Evolutionary conservation across 1,140 invertebrate species (phyloP).

Genomic region (Drosophila azteca): DNA sequence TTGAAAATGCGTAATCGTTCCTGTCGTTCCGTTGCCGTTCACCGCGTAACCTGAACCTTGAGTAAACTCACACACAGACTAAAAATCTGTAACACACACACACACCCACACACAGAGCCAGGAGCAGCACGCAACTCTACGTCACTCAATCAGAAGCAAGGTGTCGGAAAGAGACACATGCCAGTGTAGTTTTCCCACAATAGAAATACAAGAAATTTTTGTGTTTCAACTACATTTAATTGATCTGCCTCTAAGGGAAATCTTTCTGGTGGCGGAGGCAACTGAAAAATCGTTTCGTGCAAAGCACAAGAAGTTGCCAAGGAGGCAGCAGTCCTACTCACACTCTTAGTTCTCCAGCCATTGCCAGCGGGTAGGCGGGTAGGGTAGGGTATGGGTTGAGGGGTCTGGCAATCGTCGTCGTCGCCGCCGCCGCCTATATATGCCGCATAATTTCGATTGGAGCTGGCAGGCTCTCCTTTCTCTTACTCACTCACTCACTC

Average conservation of each 20-base stretch:
- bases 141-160: conserved; percentile 47
- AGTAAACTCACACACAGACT: conserved; percentile 64
- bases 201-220: conserved; percentile 29
- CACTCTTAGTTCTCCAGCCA: background rate
- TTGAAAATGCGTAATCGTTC: conserved; percentile 75
- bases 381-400: conserved; percentile 17
- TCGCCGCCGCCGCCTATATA: conserved; percentile 13
- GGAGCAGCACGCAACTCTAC: conserved; percentile 61
- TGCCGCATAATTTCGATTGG: conserved; percentile 69
- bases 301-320: conserved; percentile 69
- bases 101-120: conserved; percentile 19
- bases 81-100: conserved; percentile 34
- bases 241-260: conserved; percentile 33
- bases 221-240: conserved; percentile 46
- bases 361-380: conserved; percentile 14
- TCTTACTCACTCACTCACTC: background rate
- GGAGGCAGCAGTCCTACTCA: conserved; percentile 17
- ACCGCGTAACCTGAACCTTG: conserved; percentile 76
- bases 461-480: conserved; percentile 10
- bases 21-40: conserved; percentile 41
- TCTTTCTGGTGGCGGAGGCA: conserved; percentile 40
- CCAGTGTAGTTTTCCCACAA: conserved; percentile 11
- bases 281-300: conserved; percentile 79
- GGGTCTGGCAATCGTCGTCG: background rate
- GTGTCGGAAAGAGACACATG: background rate